Conservation (phyloP, 2,797 vertebrate genomes). For the Ctenosaura bakeri region DNA sequence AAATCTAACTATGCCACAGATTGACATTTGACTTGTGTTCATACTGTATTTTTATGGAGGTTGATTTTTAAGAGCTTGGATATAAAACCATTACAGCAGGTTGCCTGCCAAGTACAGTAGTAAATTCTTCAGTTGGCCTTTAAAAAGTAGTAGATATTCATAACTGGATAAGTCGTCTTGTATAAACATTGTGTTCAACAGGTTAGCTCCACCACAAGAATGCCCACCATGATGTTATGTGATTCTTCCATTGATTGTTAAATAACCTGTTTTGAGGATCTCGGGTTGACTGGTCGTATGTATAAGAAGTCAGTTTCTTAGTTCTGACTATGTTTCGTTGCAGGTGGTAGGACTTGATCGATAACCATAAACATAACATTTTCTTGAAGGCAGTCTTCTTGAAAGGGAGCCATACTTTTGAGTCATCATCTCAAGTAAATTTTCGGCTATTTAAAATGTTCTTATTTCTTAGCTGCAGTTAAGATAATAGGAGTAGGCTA, state of each 20-base stretch:
- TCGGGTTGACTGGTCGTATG: background rate
- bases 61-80: background rate
- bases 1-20: background rate
- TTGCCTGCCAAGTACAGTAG: background rate
- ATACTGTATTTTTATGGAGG: background rate
- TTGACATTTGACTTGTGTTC: background rate
- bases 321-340: background rate
- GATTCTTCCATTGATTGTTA: background rate
- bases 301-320: background rate
- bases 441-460: background rate
- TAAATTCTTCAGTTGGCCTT: too few relatives aligned
- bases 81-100: background rate
- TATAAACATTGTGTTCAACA: background rate
- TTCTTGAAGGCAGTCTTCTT: background rate
- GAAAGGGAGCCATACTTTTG: background rate
- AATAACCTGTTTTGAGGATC: background rate
- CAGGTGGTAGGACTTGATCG: background rate
- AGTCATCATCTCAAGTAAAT: background rate
- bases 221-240: background rate
- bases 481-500: background rate
- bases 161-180: background rate
- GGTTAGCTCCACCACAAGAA: background rate
- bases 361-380: background rate
- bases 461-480: background rate
- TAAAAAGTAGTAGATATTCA: background rate